A percentile compares a stretch with the other conserved stretches of the same genome.
These are phyloP conservation scores for Melanerpes aurifrons DNA, from an alignment of 2,113 vertebrate species.

Conservation along the genomic window DNA sequence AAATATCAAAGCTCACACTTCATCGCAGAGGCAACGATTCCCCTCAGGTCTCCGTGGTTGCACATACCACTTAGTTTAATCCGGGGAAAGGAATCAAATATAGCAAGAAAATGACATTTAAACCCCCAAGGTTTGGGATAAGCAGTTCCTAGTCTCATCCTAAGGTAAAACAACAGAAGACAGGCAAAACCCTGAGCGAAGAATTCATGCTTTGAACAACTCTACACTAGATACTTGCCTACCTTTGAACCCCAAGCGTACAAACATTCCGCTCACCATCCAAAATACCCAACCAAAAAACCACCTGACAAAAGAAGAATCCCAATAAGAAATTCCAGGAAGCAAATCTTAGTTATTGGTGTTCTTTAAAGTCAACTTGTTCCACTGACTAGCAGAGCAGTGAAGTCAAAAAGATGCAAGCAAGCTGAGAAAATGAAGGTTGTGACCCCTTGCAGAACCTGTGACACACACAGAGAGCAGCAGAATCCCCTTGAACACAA, in stretches of 20 bases:
- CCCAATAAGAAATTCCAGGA: neutral
- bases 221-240: neutral
- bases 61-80: neutral
- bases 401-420: neutral
- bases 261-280: fast-evolving
- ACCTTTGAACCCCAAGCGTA: neutral
- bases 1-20: neutral
- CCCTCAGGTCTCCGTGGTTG: fast-evolving
- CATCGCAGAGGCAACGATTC: neutral
- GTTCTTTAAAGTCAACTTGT: neutral
- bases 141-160: neutral
- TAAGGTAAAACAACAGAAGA: neutral
- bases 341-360: neutral
- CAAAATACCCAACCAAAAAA: neutral
- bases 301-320: neutral
- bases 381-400: neutral
- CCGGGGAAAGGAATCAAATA: neutral
- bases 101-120: neutral
- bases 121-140: neutral
- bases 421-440: neutral
- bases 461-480: fast-evolving
- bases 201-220: neutral
- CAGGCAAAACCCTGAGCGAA: neutral
- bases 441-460: neutral
- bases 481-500: neutral